Evolutionary conservation across 2,888 invertebrate genomes (phyloP), one percentile per base, ranked within the genome.

Genomic region (Archips xylosteana): DNA sequence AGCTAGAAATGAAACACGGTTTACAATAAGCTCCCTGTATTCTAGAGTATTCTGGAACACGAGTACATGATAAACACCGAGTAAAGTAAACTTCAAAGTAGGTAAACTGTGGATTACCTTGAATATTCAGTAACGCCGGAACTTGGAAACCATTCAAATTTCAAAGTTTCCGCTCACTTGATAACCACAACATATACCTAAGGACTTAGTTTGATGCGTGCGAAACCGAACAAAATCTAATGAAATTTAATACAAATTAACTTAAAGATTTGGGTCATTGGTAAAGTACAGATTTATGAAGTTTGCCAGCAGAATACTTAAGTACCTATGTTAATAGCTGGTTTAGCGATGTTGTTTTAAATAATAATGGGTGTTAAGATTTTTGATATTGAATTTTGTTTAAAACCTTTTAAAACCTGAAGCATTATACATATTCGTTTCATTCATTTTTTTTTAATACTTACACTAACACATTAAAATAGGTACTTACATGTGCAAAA

Each of bases 81-180:
- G 57, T 12, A 60, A 60, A 60, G n/a, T 60, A 39, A 60, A 60
- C 39, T 60, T 57, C 2, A 32, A 32, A 57, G 32, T 32, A 57
- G 32, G 57, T 32, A 57, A 57, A 34, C 39, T 39, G 39, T 60
- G 8, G n/a, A 62, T n/a, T n/a, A 47, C 8, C 13, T 42, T 36
- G 60, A 51, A 60, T 39, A 9, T 51, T 59, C 23, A 54, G 49
- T 15, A 13, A 60, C 34, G 39, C 8, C 60, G 60, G 39, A 39
- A 36, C 62, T 51, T 12, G 39, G 57, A 51, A 71, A 32, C 57
- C 57, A 57, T 12, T 32, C 32, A 57, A 57, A 57, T 32, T 57
- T 57, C 57, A 57, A 57, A 57, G 57, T 57, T 57, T 57, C 8
- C 54, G 15, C 54, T 23, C 57, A 54, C 23, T 23, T 32, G 1